Conservation (phyloP, 1,140 invertebrate genomes). For the Drosophila gunungcola region DNA sequence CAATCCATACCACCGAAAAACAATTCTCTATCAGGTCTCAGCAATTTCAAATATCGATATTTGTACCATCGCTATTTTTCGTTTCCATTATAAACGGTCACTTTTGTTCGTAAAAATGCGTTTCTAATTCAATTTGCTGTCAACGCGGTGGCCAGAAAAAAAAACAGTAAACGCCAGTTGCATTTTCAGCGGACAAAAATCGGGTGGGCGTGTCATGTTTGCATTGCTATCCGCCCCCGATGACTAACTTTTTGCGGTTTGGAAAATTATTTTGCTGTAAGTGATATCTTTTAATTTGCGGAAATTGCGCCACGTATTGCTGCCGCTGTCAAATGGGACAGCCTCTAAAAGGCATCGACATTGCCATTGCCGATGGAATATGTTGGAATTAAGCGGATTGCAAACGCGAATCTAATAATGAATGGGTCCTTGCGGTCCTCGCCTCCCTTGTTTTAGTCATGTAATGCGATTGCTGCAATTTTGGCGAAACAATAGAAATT, state of each 20-base stretch:
- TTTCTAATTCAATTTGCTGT: conserved; percentile 82
- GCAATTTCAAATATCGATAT: neutral
- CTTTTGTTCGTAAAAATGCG: conserved; percentile 66
- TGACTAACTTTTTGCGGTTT: conserved; percentile 61
- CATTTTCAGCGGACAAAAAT: conserved; percentile 43
- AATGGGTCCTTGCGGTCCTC: conserved; percentile 23
- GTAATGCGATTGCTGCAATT: conserved; percentile 36
- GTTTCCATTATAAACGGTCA: conserved; percentile 32
- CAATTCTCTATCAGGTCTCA: too few species aligned
- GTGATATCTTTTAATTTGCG: conserved; percentile 80
- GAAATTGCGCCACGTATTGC: conserved; percentile 53
- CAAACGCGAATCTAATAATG: conserved; percentile 30
- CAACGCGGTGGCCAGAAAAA: conserved; percentile 44
- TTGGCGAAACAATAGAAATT: conserved; percentile 31
- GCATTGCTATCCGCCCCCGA: conserved; percentile 6
- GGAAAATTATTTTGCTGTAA: conserved; percentile 72
- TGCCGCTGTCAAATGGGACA: conserved; percentile 28
- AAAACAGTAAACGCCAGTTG: conserved; percentile 34
- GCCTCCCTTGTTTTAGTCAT: conserved; percentile 13
- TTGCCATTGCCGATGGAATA: conserved; percentile 29
- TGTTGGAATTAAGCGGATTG: conserved; percentile 39
- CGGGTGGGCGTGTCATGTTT: conserved; percentile 52
- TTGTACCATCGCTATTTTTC: conserved; percentile 35
- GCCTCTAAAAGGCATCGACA: conserved; percentile 25
- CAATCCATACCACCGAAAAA: too few species aligned